phyloP scores from a whole-genome alignment of 1,140 invertebrate genomes.

The Papilio polytes region DNA sequence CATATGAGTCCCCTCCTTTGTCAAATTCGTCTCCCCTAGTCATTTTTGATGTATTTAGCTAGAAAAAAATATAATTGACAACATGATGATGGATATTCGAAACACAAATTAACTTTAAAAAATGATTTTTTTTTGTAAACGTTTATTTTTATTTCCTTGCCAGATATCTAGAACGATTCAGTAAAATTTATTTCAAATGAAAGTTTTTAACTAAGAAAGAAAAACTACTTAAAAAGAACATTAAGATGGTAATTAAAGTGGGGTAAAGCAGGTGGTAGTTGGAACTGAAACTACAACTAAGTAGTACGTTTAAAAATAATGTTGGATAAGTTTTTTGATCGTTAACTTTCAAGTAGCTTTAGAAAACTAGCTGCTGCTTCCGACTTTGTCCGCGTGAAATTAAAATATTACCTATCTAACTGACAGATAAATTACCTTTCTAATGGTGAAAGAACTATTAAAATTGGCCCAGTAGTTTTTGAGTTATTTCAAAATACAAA shows the following conservation, averaged over 20 bases:
- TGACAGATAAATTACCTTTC: no score
- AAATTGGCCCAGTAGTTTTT: no score
- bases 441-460: no score
- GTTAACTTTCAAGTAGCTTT: neutral
- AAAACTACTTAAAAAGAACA: conserved; percentile 25
- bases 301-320: conserved; percentile 6
- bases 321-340: neutral
- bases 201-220: conserved; percentile 1
- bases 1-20: no score
- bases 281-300: conserved; percentile 4
- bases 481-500: no score
- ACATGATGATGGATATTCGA: neutral
- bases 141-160: neutral
- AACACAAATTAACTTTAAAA: neutral
- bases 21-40: no score
- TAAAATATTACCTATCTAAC: no score
- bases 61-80: neutral
- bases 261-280: conserved; percentile 4
- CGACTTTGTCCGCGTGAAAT: no score
- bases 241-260: conserved; percentile 19
- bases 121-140: neutral
- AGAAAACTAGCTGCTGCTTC: neutral
- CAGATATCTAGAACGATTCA: neutral
- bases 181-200: conserved; percentile 5
- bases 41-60: no score